Evolutionary conservation across 2,113 vertebrate genomes (phyloP), one percentile per base, ranked within the genome.

Genomic region (Pseudorectes ferrugineus): DNA sequence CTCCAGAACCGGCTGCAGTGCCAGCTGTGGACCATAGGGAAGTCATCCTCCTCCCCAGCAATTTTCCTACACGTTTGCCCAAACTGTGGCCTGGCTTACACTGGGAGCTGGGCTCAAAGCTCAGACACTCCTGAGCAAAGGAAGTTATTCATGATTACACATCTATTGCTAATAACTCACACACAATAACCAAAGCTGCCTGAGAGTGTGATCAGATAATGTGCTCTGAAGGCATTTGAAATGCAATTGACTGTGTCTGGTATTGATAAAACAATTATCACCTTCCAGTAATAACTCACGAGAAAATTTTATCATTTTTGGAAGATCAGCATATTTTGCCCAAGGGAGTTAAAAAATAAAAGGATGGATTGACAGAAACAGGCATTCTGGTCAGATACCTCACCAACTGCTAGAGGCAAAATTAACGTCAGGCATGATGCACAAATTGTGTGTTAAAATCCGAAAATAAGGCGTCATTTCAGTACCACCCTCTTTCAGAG

Each of bases 261-360:
- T 91, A 97, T 95, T 91, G 83, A 92, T 92, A 93, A 97, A 97
- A 87, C 77, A 91, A 96, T 97, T 96, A 92, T 51, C 88, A 88
- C 42, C 46, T 81, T 42, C 68, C 70, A 63, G 82, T 91, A 92
- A 92, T 81, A 94, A 95, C 75, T 96, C 73, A 77, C 16, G 49
- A 84, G 70, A 66, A 96, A 96, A 95, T 78, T 42, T 79, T 77
- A 96, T 95, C 45, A 4, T 70, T 95, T 95, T 84, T 31, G 13
- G 70, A 95, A 86, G 40, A 48, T 74, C 88, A 89, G 91, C 91
- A 79, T 79, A 94, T 95, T 88, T 73, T 68, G 3, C 70, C 89
- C 21, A 63, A 76, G 11, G 49, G 94, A 96, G 59, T 40, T 46
- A 43, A 79, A 90, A 88, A 93, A 55, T 48, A 70, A 87, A 82